Percentiles rank a stretch among this genome's conserved stretches.
Evolutionary conservation across 2,113 vertebrate species (phyloP).

Genomic region (Pelodiscus sinensis): DNA sequence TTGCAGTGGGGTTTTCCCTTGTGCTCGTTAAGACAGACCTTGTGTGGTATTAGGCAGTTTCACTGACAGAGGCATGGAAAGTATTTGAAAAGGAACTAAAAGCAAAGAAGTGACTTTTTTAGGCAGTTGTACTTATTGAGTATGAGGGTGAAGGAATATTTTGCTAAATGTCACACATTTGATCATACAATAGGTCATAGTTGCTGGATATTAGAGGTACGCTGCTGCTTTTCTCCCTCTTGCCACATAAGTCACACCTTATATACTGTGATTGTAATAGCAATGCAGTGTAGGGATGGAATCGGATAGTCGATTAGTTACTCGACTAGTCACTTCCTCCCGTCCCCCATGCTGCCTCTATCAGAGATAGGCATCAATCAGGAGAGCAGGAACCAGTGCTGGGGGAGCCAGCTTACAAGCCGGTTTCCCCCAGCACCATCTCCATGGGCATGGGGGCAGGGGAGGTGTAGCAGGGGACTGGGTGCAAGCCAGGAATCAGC

Average conservation of each 20-base stretch:
- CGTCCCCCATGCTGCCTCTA: no score
- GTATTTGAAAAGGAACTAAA: neutral
- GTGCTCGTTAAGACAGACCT: neutral
- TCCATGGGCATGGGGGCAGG: no score
- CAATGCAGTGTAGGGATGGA: neutral
- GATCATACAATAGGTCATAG: slow-evolving; percentile 63
- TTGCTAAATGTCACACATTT: slow-evolving; percentile 57
- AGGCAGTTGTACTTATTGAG: neutral
- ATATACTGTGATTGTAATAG: slow-evolving; percentile 19
- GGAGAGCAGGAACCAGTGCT: no score
- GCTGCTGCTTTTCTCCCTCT: slow-evolving; percentile 62
- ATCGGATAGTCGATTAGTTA: no score
- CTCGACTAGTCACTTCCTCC: no score
- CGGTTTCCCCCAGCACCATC: no score
- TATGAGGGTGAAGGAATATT: slow-evolving; percentile 32
- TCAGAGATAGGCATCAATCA: no score
- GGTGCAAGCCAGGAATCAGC: no score
- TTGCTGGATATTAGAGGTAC: slow-evolving; percentile 34
- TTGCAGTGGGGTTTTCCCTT: neutral
- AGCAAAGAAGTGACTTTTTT: neutral
- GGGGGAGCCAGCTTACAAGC: no score
- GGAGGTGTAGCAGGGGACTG: no score
- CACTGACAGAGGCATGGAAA: neutral
- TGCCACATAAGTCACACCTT: slow-evolving; percentile 46
- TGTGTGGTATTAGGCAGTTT: neutral